phyloP scores from a whole-genome alignment of 2,797 vertebrate genomes.

The Valencia hispanica region DNA sequence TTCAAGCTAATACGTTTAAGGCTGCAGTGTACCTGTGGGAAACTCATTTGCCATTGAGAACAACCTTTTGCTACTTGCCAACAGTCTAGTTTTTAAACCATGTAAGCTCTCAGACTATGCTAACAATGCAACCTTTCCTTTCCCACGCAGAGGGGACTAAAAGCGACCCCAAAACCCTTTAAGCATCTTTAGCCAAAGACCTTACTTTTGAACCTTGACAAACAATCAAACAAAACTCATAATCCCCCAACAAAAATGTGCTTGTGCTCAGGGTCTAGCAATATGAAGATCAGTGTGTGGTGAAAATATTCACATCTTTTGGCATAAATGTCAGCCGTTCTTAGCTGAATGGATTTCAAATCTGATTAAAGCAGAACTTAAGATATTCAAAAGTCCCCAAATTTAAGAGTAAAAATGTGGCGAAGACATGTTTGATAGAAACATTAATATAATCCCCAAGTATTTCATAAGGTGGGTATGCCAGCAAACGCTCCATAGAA shows the following conservation, averaged over 20 bases:
- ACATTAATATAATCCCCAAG: neutral
- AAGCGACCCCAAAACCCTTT: constrained; percentile 40
- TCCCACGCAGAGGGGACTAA: constrained; percentile 52
- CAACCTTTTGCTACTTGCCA: constrained; percentile 62
- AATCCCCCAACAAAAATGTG: constrained; percentile 13
- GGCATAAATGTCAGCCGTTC: constrained; percentile 11
- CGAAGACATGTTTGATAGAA: neutral
- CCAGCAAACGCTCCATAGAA: neutral
- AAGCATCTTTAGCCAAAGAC: constrained; percentile 38
- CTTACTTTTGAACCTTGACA: constrained; percentile 36
- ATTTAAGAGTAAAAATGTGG: constrained; percentile 4
- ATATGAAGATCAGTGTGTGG: constrained; percentile 1
- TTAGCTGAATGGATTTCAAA: neutral
- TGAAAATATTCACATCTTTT: constrained; percentile 13
- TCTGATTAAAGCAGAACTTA: constrained; percentile 9
- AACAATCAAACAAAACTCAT: constrained; percentile 38
- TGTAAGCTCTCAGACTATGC: constrained; percentile 47
- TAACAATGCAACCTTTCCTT: constrained; percentile 41
- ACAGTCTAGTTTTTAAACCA: constrained; percentile 60
- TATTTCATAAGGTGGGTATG: neutral
- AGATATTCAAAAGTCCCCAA: constrained; percentile 21
- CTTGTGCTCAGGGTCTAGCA: neutral
- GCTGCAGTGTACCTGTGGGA: constrained; percentile 79
- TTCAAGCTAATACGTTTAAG: constrained; percentile 74
- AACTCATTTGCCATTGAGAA: constrained; percentile 63